phyloP scores from a whole-genome alignment of 2,888 invertebrate genomes.

The Augiades crinisus region DNA sequence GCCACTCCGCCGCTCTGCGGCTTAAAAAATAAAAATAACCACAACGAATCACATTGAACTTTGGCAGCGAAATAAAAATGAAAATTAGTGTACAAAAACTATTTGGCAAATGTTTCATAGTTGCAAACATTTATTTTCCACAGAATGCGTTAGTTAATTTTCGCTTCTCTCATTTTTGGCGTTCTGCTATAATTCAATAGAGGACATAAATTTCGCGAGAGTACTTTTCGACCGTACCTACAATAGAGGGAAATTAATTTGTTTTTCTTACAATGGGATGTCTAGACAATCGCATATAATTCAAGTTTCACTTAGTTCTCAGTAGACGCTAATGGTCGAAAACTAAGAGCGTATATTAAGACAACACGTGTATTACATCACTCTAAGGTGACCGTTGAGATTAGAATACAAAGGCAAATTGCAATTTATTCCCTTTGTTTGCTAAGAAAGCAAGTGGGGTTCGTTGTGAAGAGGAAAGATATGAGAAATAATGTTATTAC shows the following conservation, averaged over 20 bases:
- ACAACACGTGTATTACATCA: slow-evolving; percentile 49
- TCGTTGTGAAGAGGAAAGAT: neutral
- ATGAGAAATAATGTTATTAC: neutral
- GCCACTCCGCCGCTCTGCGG: neutral
- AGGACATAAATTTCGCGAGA: slow-evolving; percentile 66
- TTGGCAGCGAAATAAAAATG: slow-evolving; percentile 17
- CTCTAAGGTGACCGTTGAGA: slow-evolving; percentile 43
- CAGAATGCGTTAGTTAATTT: slow-evolving; percentile 53
- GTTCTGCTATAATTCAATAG: slow-evolving; percentile 64
- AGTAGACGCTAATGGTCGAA: slow-evolving; percentile 66
- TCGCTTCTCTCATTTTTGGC: slow-evolving; percentile 54
- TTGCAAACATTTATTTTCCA: slow-evolving; percentile 36
- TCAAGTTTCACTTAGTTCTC: slow-evolving; percentile 74
- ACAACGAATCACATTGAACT: slow-evolving; percentile 1
- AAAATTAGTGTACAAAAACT: slow-evolving; percentile 27
- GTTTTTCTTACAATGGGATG: slow-evolving; percentile 78
- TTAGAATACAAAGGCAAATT: slow-evolving; percentile 23
- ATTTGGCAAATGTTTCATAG: slow-evolving; percentile 32
- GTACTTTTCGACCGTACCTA: slow-evolving; percentile 65
- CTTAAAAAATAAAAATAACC: slow-evolving; percentile 2
- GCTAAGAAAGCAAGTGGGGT: slow-evolving; percentile 12
- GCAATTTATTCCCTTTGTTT: slow-evolving; percentile 15
- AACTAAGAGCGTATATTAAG: slow-evolving; percentile 52
- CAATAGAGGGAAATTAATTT: slow-evolving; percentile 75
- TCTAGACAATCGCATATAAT: slow-evolving; percentile 78